Evolutionary conservation across 2,797 vertebrate species (phyloP), one percentile per base, ranked within the genome.

Genomic region (Leptoclinus maculatus): DNA sequence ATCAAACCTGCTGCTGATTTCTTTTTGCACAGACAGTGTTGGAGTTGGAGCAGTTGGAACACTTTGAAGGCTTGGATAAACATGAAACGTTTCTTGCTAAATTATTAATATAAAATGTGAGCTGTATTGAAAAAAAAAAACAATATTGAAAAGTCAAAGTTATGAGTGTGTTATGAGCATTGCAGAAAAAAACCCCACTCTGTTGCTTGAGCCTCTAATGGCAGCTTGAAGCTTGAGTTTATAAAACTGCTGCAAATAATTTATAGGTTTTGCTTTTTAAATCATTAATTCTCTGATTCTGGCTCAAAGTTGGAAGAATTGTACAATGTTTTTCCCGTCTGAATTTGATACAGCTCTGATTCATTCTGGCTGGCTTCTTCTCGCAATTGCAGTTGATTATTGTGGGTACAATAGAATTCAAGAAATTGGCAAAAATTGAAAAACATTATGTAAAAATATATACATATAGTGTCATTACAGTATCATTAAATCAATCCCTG

Each of bases 211-310:
- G 9, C 6, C 23, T 74, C 21, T 39, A 2, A 43, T 14, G 11
- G 59, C 34, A 66, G 12, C 17, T 36, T 32, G 54, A 56, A 19
- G 23, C 39, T 54, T 23, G 17, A 66, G 56, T 59, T 34, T 34
- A 13, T 49, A 27, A 72, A 49, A 60, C 0, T 39, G 21, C 27
- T 1, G 1, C 82, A 53, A 78, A 83, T 80, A 68, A 82, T 82
- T 76, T 13, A 87, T 63, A 6, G 5, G 19, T 29, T 69, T 54
- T 73, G 21, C 53, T 70, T 83, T 85, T 83, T 69, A 69, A 38
- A 81, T 68, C 21, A 66, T 13, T 78, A 25, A 29, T 21, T 29
- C n/a, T 39, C 14, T 29, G 27, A 76, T 84, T 84, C 70, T 72
- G 58, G 68, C 63, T 76, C 71, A 78, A 60, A 2, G 66, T 16